These are phyloP conservation scores for Halcyon badia DNA, from an alignment of 2,797 vertebrate genomes.

Conservation along the genomic window DNA sequence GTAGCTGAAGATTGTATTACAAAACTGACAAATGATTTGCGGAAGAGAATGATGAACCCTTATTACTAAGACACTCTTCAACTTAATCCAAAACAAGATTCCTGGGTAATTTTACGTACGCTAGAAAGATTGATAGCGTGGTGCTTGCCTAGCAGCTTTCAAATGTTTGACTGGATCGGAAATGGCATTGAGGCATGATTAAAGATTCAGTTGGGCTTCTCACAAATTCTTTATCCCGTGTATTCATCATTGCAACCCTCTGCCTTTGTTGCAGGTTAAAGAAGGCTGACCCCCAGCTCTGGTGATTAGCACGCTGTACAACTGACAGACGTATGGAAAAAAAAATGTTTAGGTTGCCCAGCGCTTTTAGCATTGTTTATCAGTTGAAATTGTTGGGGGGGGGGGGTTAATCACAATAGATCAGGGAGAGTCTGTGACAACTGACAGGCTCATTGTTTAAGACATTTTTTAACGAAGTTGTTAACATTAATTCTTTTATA, in stretches of 20 bases:
- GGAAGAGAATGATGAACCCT: slow-evolving; percentile 75
- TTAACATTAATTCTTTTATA: slow-evolving; percentile 74
- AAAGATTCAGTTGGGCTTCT: slow-evolving; percentile 76
- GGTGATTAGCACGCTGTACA: slow-evolving; percentile 72
- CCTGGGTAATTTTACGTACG: slow-evolving; percentile 70
- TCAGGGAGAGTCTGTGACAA: slow-evolving; percentile 54
- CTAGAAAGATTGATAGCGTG: slow-evolving; percentile 75
- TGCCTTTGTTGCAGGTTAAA: slow-evolving; percentile 78
- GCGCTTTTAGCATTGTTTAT: slow-evolving; percentile 27
- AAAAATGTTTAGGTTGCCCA: slow-evolving; percentile 38
- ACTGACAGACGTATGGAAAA: not conserved
- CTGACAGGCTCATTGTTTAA: slow-evolving; percentile 65
- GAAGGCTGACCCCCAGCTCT: slow-evolving; percentile 81
- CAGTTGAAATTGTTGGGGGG: not conserved
- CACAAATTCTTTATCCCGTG: slow-evolving; percentile 74
- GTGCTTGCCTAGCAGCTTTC: slow-evolving; percentile 76
- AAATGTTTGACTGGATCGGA: slow-evolving; percentile 75
- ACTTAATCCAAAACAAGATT: slow-evolving; percentile 84
- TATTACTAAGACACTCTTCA: slow-evolving; percentile 78
- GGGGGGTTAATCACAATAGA: slow-evolving; percentile 43
- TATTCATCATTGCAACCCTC: slow-evolving; percentile 82
- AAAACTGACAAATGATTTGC: slow-evolving; percentile 76
- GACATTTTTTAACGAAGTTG: slow-evolving; percentile 67
- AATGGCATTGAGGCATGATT: slow-evolving; percentile 58
- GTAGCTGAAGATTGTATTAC: slow-evolving; percentile 55